phyloP scores from a whole-genome alignment of 2,888 invertebrate genomes.

The Sceliomorpha sp. region DNA sequence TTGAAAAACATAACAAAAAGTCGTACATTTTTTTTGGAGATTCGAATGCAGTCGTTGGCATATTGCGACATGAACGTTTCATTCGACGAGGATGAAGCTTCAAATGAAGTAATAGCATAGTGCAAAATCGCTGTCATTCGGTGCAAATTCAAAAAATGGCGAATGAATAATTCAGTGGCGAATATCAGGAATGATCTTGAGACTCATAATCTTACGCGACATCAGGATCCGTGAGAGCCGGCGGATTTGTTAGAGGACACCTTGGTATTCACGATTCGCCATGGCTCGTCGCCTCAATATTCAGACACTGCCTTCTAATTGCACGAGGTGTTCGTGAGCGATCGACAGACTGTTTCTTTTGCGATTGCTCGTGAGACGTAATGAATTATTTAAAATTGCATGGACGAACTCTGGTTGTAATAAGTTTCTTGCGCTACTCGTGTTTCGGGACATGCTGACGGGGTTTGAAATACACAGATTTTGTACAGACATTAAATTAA shows the following conservation, averaged over 20 bases:
- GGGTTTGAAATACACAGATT: too few species aligned
- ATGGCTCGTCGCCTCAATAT: slow-evolving; percentile 55
- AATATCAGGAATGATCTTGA: slow-evolving; percentile 17
- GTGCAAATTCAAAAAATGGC: slow-evolving; percentile 11
- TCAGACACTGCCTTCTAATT: slow-evolving; percentile 63
- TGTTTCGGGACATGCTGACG: too few species aligned
- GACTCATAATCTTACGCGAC: slow-evolving; percentile 16
- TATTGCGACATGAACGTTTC: background rate
- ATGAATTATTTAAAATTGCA: slow-evolving; percentile 14
- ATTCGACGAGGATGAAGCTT: slow-evolving; percentile 3
- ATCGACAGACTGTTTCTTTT: slow-evolving; percentile 23
- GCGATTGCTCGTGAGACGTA: slow-evolving; percentile 10
- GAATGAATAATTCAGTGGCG: slow-evolving; percentile 35
- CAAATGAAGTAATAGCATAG: slow-evolving; percentile 12
- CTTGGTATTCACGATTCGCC: slow-evolving; percentile 58
- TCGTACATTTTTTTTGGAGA: too few species aligned
- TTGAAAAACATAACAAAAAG: too few species aligned
- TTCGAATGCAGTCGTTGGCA: too few species aligned
- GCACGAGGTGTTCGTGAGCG: slow-evolving; percentile 63
- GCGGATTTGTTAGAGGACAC: slow-evolving; percentile 25
- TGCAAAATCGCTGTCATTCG: slow-evolving; percentile 11
- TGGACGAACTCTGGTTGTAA: too few species aligned
- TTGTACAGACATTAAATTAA: too few species aligned
- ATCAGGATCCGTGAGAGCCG: slow-evolving; percentile 29
- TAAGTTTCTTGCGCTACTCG: too few species aligned